Evolutionary conservation across 2,797 vertebrate species (phyloP), one percentile per base, ranked within the genome.

Genomic region (Microctenopoma lineatum): DNA sequence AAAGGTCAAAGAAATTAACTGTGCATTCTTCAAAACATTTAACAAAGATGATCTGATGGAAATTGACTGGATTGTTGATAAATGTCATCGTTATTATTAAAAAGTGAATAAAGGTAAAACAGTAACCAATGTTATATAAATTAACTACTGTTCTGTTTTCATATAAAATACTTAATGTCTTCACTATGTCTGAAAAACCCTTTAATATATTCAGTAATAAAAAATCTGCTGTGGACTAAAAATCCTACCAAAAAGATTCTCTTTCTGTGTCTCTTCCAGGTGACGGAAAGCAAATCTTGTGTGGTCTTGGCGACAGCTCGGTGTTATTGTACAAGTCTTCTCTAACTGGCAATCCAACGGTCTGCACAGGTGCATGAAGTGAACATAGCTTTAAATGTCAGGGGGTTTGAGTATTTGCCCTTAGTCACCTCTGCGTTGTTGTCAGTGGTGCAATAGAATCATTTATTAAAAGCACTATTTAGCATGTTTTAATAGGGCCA

Each of bases 261-360:
- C 47, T 86, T 75, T 83, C 47, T 41, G 65, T 68, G 36, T 75
- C 78, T 44, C 81, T 89, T 59, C 73, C 62, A 99, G 96, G 95
- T 36, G 94, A 96, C 66, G 97, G 96, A 76, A 93, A 92, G 74
- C 87, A 90, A 73, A 88, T 97, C 79, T 94, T 96, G 85, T 98
- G 96, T 57, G 96, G 96, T 87, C 89, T 96, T 72, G 94, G 95
- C 84, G 95, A 96, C 91, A 92, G 80, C 79, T 91, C 94, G 11
- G 77, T 95, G 27, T 88, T 96, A 56, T 68, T 96, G 83, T 94
- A 95, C 77, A 93, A 68, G 66, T 94, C 95, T 27, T 90, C 84
- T 44, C 93, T 98, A 16, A 84, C 75, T 5, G 84, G 93, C 55
- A 84, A 61, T 2, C 93, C 90, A 59, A 80, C 88, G 69, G 92